Evolutionary conservation across 35 echinoderm and acorn worm species (phyloP), one percentile per base, ranked within the genome.

Genomic region (Heliocidaris erythrogramma): DNA sequence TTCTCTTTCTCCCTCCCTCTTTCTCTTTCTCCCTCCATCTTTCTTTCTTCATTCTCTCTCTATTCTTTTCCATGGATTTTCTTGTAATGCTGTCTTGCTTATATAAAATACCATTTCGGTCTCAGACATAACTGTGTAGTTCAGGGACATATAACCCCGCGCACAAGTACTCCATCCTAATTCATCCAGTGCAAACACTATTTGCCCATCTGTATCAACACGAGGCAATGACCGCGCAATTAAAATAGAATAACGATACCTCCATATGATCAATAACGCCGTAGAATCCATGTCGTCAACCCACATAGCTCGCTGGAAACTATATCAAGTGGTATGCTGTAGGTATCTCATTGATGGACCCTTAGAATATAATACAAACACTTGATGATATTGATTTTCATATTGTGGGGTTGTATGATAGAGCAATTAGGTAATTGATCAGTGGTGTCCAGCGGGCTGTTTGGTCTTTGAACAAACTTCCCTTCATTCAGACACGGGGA

Each of bases 351-450:
- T 10, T 69, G 60, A 69, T 31, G 27, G 86, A 17, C 86, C 13
- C 31, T 88, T 6, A 2, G 29, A 24, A 88, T 88, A 32, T 32
- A 88, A 88, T 69, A 21, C 31, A 48, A 88, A 88, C 86, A 48
- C 86, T 88, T 88, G 21, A 88, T 88, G 86, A 12, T 88, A 88
- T 88, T 88, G 86, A 88, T 88, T 31, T 32, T 88, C 30, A 31
- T 88, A 13, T 88, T 2, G 30, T 88, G 27, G 13, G 86, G 31
- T 48, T 32, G 86, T 88, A 48, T 48, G 60, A 88, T 48, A 42
- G 86, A 42, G 86, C 21, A 88, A 88, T 88, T 88, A 88, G 86
- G 86, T 48, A 88, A 88, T 88, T 88, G 86, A 88, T 88, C 47
- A 42, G 86, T 24, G 60, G 60, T 69, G 24, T 69, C 24, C 60